Base-by-base conservation (phyloP, 1,140 invertebrate genomes). In the Platorchestia sp. region DNA sequence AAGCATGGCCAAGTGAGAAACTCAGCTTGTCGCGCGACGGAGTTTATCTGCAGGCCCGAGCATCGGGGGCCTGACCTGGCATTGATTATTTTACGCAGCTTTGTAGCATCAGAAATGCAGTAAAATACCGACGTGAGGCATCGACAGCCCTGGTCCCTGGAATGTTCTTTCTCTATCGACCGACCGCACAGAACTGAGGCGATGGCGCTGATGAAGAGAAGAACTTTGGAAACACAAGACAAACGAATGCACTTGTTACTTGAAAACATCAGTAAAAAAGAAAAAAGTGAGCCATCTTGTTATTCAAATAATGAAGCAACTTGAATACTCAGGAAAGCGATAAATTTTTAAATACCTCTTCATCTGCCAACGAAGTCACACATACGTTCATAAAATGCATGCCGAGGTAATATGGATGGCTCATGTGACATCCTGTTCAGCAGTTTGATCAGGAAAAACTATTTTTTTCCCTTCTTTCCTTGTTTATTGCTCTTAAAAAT, bases 51-150 rank as follows among this genome's bases (percentile, higher is more conserved):
- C 41, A 47, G 36, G 43, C 6, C 91, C 91, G 45, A 40, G 45
- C 45, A 93, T 93, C 91, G 91, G 91, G 47, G 44, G 45, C 91
- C 91, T 93, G 91, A 93, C 91, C 91, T n/a, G 40, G 91, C 91
- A 93, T 93, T 93, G 91, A 93, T 93, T 93, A 93, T 93, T 93
- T 93, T 44, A 93, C 3, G 91, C 91, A 45, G 43, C 91, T 93
- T 47, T 45, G 41, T n/a, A n/a, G 43, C 45, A 43, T 44, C 87
- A 90, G 27, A 90, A 43, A 42, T 90, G 41, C 87, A 41, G 44
- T 90, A 90, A 41, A 90, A 90, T 90, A 90, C 59, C 59, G 59
- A 27, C 59, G 59, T 75, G 59, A 75, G 59, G 59, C 59, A 75
- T 75, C 59, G 59, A 75, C 59, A 75, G 59, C 59, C 27, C 59